These are phyloP conservation scores for Orchesella flavescens DNA, from an alignment of 2,888 invertebrate species.

Conservation along the genomic window DNA sequence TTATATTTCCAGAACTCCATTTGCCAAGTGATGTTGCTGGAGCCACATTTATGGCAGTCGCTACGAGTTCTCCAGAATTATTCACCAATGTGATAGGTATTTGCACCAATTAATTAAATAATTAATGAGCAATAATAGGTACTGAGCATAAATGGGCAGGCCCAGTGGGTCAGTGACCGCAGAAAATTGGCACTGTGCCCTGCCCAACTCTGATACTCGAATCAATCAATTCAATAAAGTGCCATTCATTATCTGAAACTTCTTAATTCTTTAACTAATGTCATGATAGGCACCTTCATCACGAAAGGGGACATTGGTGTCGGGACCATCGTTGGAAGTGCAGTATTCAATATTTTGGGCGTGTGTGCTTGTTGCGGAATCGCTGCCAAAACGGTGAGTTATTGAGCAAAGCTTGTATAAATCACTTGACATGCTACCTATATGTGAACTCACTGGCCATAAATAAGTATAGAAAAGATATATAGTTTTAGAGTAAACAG, in stretches of 20 bases:
- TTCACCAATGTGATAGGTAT: conserved; percentile 68
- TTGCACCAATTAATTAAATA: no score
- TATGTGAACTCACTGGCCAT: no score
- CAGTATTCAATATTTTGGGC: conserved; percentile 89
- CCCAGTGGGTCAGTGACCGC: no score
- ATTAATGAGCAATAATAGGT: no score
- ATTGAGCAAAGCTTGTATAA: no score
- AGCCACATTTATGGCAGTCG: conserved; percentile 97
- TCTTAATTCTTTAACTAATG: no score
- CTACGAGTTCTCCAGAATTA: conserved; percentile 80
- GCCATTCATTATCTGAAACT: no score
- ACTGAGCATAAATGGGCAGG: no score
- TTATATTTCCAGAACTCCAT: conserved; percentile 18
- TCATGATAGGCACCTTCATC: conserved; percentile 87
- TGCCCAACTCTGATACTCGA: no score
- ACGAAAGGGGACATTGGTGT: conserved; percentile 89
- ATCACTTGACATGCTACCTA: conserved; percentile 13
- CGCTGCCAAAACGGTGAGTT: conserved; percentile 81
- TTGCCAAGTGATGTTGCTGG: conserved; percentile 77
- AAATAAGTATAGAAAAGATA: conserved; percentile 21
- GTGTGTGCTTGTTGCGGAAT: conserved; percentile 88
- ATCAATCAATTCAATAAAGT: no score
- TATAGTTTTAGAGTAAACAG: conserved; percentile 11
- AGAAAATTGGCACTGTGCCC: no score
- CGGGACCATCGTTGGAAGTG: conserved; percentile 83